phyloP scores from a whole-genome alignment of 2,888 invertebrate genomes.

The Drosophila sordidapex region DNA sequence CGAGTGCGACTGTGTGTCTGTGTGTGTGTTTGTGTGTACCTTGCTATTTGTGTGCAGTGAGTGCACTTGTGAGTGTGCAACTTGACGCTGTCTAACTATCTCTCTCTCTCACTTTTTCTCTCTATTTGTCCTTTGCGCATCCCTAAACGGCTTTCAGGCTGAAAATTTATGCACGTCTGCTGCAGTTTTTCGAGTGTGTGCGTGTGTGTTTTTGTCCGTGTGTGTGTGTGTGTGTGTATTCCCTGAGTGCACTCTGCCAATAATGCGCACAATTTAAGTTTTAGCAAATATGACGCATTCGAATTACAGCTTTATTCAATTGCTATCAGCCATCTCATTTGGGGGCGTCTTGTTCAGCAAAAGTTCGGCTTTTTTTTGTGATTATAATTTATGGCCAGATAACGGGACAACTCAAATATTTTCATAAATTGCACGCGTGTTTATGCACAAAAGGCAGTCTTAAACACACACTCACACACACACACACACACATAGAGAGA shows the following conservation, averaged over 20 bases:
- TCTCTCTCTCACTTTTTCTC: slow-evolving; percentile 4
- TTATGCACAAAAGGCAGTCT: slow-evolving; percentile 47
- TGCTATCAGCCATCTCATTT: slow-evolving; percentile 8
- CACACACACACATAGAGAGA: background rate
- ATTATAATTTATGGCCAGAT: slow-evolving; percentile 49
- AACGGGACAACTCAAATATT: slow-evolving; percentile 49
- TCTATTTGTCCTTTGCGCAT: slow-evolving; percentile 4
- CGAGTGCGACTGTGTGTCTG: slow-evolving; percentile 11
- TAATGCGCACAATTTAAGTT: slow-evolving; percentile 80
- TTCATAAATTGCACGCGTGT: slow-evolving; percentile 48
- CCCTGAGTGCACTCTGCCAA: slow-evolving; percentile 77
- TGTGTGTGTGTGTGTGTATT: slow-evolving; percentile 34
- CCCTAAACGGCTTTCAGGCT: slow-evolving; percentile 69
- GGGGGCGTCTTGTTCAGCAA: background rate
- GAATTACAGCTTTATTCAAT: slow-evolving; percentile 46
- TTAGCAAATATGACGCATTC: slow-evolving; percentile 58
- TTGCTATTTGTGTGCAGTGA: slow-evolving; percentile 63
- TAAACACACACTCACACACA: slow-evolving; percentile 28
- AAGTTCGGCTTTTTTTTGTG: slow-evolving; percentile 45
- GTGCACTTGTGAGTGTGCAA: slow-evolving; percentile 55
- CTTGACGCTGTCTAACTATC: slow-evolving; percentile 50
- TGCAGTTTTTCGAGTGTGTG: slow-evolving; percentile 37
- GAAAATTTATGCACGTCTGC: slow-evolving; percentile 72
- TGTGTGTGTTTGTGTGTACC: slow-evolving; percentile 15
- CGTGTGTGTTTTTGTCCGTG: slow-evolving; percentile 3